These are phyloP conservation scores for Apostichopus leukothele DNA, from an alignment of 53 echinoderm and acorn worm genomes.

Conservation along the genomic window DNA sequence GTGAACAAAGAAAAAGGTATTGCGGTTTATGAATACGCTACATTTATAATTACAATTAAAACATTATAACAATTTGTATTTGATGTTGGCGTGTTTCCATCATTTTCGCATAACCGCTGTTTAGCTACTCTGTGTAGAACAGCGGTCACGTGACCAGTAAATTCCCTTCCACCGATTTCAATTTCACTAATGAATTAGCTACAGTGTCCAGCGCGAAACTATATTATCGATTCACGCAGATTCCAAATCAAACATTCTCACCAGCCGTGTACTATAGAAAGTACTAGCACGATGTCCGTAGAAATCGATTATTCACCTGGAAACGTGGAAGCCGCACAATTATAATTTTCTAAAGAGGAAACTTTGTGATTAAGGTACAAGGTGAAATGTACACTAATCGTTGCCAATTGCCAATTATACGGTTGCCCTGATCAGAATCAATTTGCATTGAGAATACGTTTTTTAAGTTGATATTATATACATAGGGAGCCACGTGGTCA, in stretches of 20 bases:
- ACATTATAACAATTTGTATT: no score
- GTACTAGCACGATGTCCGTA: not conserved
- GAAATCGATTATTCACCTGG: constrained; percentile 2
- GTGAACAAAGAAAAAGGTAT: no score
- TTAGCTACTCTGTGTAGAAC: no score
- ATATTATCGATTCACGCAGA: not conserved
- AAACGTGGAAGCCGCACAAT: not conserved
- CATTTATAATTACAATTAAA: no score
- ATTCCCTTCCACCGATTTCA: not conserved
- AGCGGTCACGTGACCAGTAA: no score
- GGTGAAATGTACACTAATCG: not conserved
- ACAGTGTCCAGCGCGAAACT: not conserved
- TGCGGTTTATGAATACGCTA: no score
- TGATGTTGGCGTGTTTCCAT: no score
- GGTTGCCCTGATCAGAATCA: not conserved
- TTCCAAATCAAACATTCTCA: not conserved
- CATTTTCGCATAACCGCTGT: no score
- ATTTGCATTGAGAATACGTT: not conserved
- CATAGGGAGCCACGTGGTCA: not conserved
- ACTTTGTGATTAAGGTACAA: not conserved
- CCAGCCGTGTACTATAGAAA: not conserved
- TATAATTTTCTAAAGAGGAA: not conserved
- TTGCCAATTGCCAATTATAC: not conserved
- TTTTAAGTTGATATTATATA: not conserved
- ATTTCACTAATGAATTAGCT: constrained; percentile 11